A percentile compares a stretch with the other conserved stretches of the same genome.
Evolutionary conservation across 2,888 invertebrate genomes (phyloP).

Genomic region (Conchocele bisecta): DNA sequence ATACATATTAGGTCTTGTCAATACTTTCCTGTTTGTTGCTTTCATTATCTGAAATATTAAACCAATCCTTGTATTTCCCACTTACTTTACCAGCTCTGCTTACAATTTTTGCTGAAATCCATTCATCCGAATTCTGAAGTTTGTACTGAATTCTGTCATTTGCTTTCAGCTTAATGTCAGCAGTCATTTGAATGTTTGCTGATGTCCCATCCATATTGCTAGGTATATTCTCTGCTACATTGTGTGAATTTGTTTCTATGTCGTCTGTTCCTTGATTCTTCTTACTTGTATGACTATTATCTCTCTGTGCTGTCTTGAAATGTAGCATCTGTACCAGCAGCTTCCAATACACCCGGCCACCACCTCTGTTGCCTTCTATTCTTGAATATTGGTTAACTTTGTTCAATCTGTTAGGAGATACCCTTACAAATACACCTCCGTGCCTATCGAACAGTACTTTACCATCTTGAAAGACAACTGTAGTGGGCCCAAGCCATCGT

Average conservation of each 20-base stretch:
- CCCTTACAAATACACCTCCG: constrained; percentile 60
- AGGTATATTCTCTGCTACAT: not conserved
- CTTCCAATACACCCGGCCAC: not conserved
- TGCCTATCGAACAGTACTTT: constrained; percentile 61
- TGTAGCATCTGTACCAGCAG: not conserved
- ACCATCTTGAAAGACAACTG: constrained; percentile 65
- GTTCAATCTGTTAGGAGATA: constrained; percentile 61
- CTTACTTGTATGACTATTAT: not conserved
- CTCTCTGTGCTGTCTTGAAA: not conserved
- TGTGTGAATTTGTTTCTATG: not conserved
- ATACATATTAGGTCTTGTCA: constrained; percentile 36
- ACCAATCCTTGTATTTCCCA: constrained; percentile 38
- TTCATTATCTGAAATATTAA: constrained; percentile 30
- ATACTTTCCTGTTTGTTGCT: constrained; percentile 18
- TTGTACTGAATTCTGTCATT: constrained; percentile 28
- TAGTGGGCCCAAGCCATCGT: constrained; percentile 53
- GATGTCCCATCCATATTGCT: not conserved
- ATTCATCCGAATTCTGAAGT: constrained; percentile 12
- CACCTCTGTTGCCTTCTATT: not conserved
- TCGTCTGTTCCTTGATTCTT: not conserved
- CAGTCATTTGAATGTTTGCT: not conserved
- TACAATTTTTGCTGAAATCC: constrained; percentile 35
- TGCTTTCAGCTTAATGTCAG: not conserved
- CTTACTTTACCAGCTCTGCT: constrained; percentile 40
- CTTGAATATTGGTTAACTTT: not conserved